Evolutionary conservation across 2,113 vertebrate species (phyloP).

Genomic region (Panurus biarmicus): DNA sequence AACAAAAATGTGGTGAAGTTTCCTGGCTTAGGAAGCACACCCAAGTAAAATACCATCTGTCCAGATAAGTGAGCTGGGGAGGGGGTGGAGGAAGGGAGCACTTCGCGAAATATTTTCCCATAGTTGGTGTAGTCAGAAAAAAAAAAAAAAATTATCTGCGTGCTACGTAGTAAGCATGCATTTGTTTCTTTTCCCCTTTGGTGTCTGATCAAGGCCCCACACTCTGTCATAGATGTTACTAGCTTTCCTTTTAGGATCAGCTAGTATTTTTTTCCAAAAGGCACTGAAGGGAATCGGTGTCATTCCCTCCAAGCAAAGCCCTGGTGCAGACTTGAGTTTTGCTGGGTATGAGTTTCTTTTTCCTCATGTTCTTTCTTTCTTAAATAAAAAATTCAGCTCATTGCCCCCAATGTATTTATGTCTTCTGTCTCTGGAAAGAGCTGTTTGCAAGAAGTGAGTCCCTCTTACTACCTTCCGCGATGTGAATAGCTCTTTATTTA

Average conservation of each 20-base stretch:
- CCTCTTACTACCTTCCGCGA: slow-evolving; percentile 45
- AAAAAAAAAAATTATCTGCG: background rate
- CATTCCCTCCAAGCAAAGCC: background rate
- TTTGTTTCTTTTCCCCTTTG: slow-evolving; percentile 38
- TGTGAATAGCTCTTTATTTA: slow-evolving; percentile 67
- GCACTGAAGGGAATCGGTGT: background rate
- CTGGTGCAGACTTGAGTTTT: background rate
- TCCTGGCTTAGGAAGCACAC: slow-evolving; percentile 56
- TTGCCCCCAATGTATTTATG: background rate
- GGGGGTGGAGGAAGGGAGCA: slow-evolving; percentile 27
- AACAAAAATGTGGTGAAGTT: slow-evolving; percentile 58
- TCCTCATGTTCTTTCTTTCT: background rate
- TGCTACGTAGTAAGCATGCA: slow-evolving; percentile 42
- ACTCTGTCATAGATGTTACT: slow-evolving; percentile 22
- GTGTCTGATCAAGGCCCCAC: slow-evolving; percentile 40
- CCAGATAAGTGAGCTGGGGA: slow-evolving; percentile 47
- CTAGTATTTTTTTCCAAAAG: slow-evolving; percentile 41
- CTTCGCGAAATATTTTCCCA: slow-evolving; percentile 43
- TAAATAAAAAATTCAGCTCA: background rate
- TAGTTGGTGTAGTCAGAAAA: slow-evolving; percentile 37
- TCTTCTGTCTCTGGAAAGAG: background rate
- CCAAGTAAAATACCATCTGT: slow-evolving; percentile 60
- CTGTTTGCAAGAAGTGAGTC: slow-evolving; percentile 14
- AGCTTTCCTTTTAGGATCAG: slow-evolving; percentile 32
- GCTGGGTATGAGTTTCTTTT: background rate